A percentile compares a stretch with the other conserved stretches of the same genome.
These are phyloP conservation scores for Procambarus clarkii DNA, from an alignment of 1,140 invertebrate species.

Conservation along the genomic window DNA sequence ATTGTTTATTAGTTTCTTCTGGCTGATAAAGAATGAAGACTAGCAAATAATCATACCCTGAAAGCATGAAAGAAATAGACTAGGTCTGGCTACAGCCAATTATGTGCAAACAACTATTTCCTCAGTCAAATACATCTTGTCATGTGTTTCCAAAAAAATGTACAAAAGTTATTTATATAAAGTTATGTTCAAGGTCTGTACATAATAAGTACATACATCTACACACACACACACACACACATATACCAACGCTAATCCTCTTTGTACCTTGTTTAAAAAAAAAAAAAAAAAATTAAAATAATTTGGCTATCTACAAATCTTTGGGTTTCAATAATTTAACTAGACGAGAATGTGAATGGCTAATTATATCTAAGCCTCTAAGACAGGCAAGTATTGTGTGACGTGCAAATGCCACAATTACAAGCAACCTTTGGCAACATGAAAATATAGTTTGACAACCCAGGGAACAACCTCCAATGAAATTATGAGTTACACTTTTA, in stretches of 20 bases:
- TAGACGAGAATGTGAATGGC: neutral
- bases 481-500: neutral
- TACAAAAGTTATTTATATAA: conserved; percentile 56
- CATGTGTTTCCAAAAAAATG: conserved; percentile 57
- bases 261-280: conserved; percentile 63
- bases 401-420: conserved; percentile 41
- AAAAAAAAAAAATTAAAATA: neutral
- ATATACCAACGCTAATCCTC: conserved; percentile 28
- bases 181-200: conserved; percentile 55
- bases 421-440: conserved; percentile 58
- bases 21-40: conserved; percentile 45
- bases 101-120: conserved; percentile 23
- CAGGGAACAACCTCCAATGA: conserved; percentile 19
- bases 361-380: conserved; percentile 7
- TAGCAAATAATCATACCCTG: conserved; percentile 41
- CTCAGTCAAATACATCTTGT: conserved; percentile 41
- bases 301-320: conserved; percentile 57
- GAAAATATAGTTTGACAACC: conserved; percentile 28
- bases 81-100: conserved; percentile 11
- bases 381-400: conserved; percentile 15
- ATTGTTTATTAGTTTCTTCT: conserved; percentile 41
- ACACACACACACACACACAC: conserved; percentile 49
- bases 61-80: conserved; percentile 26
- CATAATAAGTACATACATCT: conserved; percentile 69
- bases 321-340: conserved; percentile 36